Conservation (phyloP, 2,797 vertebrate genomes). For the Choloepus didactylus region DNA sequence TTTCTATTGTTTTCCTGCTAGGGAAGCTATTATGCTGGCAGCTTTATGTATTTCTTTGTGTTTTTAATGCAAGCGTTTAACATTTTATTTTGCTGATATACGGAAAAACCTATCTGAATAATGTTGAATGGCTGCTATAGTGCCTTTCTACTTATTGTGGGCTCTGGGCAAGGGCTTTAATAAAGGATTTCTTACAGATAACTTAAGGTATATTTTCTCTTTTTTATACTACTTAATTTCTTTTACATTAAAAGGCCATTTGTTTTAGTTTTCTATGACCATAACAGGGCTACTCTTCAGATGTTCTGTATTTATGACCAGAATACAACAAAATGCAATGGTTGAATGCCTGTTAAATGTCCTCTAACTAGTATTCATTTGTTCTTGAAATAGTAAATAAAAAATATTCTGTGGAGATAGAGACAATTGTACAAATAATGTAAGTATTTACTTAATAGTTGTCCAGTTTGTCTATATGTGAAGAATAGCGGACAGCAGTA, state of each 20-base stretch:
- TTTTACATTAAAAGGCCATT: neutral
- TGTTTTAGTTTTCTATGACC: neutral
- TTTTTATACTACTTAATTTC: constrained; percentile 17
- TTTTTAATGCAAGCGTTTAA: constrained; percentile 62
- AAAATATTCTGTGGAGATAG: neutral
- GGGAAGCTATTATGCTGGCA: constrained; percentile 64
- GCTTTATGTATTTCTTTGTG: constrained; percentile 42
- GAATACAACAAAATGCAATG: neutral
- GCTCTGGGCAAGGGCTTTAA: constrained; percentile 49
- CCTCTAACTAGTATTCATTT: neutral
- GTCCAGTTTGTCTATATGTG: neutral
- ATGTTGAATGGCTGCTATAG: constrained; percentile 53
- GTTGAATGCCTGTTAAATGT: neutral
- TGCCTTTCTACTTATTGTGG: constrained; percentile 63
- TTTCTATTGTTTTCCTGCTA: constrained; percentile 72
- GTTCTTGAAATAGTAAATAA: neutral
- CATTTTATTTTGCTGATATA: neutral
- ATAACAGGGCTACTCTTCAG: neutral
- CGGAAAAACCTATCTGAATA: constrained; percentile 29
- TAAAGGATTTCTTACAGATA: constrained; percentile 65
- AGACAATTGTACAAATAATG: neutral
- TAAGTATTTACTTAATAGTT: neutral
- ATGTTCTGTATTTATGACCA: neutral
- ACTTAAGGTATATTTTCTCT: neutral
- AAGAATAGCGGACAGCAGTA: neutral